These are phyloP conservation scores for Pteruthius melanotis DNA, from an alignment of 2,113 vertebrate species.

Conservation along the genomic window DNA sequence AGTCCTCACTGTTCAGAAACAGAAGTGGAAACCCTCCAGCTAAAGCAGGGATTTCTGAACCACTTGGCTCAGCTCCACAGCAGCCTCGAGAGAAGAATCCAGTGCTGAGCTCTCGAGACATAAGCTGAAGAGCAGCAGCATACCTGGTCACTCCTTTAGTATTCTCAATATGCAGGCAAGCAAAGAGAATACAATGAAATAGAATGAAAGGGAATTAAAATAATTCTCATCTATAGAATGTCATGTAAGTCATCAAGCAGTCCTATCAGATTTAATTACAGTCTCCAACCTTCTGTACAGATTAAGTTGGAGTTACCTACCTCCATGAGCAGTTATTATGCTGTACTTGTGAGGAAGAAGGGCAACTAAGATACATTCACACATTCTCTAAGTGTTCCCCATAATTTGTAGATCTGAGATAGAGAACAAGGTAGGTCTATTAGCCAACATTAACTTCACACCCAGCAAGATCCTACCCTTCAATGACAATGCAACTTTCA, in stretches of 20 bases:
- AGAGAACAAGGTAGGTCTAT: not conserved
- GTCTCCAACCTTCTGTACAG: rapidly evolving
- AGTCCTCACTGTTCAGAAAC: not conserved
- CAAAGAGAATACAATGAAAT: not conserved
- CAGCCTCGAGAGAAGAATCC: not conserved
- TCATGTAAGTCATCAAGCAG: not conserved
- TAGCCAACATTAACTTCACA: not conserved
- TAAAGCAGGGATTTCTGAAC: not conserved
- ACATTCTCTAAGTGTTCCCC: not conserved
- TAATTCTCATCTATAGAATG: not conserved
- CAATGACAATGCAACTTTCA: not conserved
- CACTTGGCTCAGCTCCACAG: rapidly evolving
- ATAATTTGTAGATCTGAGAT: not conserved
- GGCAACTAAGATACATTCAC: not conserved
- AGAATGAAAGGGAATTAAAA: not conserved
- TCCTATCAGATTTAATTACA: not conserved
- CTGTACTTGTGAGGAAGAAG: not conserved
- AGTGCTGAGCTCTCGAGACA: not conserved
- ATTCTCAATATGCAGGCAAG: not conserved
- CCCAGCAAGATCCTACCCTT: not conserved
- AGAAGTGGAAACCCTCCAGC: not conserved
- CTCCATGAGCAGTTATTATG: rapidly evolving
- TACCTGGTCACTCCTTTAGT: not conserved
- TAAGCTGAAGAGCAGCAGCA: rapidly evolving
- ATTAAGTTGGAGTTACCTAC: rapidly evolving